Percentiles rank a stretch among this genome's conserved stretches.
Evolutionary conservation across 2,888 invertebrate genomes (phyloP).

Genomic region (Gibbula magus): DNA sequence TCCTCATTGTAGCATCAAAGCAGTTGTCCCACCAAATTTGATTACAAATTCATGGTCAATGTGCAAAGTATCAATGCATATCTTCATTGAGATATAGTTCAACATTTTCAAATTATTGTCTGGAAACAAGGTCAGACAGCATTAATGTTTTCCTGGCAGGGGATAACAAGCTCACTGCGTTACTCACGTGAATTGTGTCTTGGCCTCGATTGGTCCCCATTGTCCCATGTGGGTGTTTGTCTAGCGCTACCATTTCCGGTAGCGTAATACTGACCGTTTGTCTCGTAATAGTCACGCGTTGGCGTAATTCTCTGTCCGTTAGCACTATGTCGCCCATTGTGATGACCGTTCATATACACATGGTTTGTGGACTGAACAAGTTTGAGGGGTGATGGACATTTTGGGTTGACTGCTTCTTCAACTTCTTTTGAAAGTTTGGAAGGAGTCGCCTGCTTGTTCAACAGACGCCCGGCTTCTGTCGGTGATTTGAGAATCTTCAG

Average conservation of each 20-base stretch:
- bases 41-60: too few species aligned
- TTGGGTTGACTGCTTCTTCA: constrained; percentile 50
- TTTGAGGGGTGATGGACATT: constrained; percentile 61
- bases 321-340: constrained; percentile 24
- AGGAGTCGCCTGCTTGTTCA: constrained; percentile 62
- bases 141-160: too few species aligned
- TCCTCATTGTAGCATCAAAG: too few species aligned
- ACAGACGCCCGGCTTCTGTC: constrained; percentile 71
- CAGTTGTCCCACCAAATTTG: too few species aligned
- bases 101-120: too few species aligned
- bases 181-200: constrained; percentile 26
- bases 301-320: constrained; percentile 23
- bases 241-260: constrained; percentile 34
- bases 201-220: constrained; percentile 23
- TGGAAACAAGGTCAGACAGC: too few species aligned
- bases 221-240: constrained; percentile 48
- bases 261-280: constrained; percentile 24
- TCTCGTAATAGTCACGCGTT: constrained; percentile 21
- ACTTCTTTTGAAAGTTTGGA: constrained; percentile 65
- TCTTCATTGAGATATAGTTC: too few species aligned
- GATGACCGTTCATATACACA: constrained; percentile 16
- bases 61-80: too few species aligned
- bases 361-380: constrained; percentile 49
- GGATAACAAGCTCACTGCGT: too few species aligned
- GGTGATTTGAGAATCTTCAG: constrained; percentile 83